Evolutionary conservation across 1,140 invertebrate genomes (phyloP).

Genomic region (Drosophila pruinosa): DNA sequence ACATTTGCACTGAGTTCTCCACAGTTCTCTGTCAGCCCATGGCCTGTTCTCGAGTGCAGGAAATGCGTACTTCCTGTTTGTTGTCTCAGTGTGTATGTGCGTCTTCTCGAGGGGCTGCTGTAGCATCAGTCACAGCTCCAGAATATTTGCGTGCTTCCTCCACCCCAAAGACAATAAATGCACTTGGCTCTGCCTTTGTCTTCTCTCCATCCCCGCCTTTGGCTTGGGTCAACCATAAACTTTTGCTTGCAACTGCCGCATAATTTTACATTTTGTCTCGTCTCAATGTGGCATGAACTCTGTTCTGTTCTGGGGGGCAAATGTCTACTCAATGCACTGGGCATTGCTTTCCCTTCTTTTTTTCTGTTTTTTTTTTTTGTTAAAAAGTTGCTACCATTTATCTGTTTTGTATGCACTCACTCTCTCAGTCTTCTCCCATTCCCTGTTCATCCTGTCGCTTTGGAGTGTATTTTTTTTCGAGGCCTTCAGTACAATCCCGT

Average conservation of each 20-base stretch:
- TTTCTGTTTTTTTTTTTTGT: slow-evolving; percentile 58
- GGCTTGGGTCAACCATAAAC: slow-evolving; percentile 62
- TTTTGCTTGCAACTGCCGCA: slow-evolving; percentile 71
- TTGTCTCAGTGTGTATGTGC: slow-evolving; percentile 43
- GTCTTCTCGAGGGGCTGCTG: slow-evolving; percentile 21
- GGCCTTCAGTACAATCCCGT: slow-evolving; percentile 12
- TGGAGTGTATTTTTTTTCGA: slow-evolving; percentile 11
- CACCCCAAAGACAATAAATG: slow-evolving; percentile 65
- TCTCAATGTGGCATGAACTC: slow-evolving; percentile 21
- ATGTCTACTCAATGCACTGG: slow-evolving; percentile 59
- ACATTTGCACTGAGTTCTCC: slow-evolving; percentile 53
- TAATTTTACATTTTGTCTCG: slow-evolving; percentile 68
- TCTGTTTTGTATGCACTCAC: slow-evolving; percentile 61
- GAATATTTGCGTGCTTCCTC: slow-evolving; percentile 65
- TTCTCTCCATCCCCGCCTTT: background rate
- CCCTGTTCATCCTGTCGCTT: slow-evolving; percentile 20
- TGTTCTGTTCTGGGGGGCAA: background rate
- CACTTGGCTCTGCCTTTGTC: slow-evolving; percentile 48
- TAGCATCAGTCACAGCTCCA: slow-evolving; percentile 46
- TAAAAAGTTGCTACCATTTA: slow-evolving; percentile 75
- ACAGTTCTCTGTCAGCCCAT: background rate
- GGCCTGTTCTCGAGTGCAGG: slow-evolving; percentile 55
- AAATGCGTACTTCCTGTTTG: slow-evolving; percentile 80
- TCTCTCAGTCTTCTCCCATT: slow-evolving; percentile 11
- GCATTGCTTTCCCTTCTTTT: background rate